Evolutionary conservation across 2,888 invertebrate genomes (phyloP).

Genomic region (Itoplectis maculator): DNA sequence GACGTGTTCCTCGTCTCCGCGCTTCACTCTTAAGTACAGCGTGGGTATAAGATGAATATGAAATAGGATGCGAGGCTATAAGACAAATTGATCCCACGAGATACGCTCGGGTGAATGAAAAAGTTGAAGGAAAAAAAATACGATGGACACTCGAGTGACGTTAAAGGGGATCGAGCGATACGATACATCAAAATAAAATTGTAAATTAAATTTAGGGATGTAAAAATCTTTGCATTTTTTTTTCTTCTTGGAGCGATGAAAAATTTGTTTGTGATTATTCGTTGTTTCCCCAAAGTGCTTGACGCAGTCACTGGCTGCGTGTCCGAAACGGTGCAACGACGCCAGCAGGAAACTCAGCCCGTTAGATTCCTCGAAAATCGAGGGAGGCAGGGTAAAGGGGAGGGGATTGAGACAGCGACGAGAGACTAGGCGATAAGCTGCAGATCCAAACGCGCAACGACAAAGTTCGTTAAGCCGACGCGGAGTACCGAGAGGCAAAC

Average conservation of each 20-base stretch:
- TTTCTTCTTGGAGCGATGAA: neutral
- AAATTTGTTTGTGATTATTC: too few species aligned
- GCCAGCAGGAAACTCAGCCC: slow-evolving; percentile 6
- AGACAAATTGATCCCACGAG: too few species aligned
- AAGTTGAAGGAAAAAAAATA: neutral
- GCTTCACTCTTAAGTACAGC: too few species aligned
- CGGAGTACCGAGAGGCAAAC: slow-evolving; percentile 8
- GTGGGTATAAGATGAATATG: too few species aligned
- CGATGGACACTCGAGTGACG: too few species aligned
- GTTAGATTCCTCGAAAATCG: slow-evolving; percentile 14
- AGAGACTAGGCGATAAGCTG: neutral
- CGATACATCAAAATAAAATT: too few species aligned
- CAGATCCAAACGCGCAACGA: neutral
- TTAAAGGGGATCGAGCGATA: too few species aligned
- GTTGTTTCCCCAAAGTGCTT: neutral
- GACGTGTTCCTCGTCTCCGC: too few species aligned
- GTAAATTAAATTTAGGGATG: too few species aligned
- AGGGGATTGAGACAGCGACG: neutral
- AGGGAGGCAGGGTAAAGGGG: neutral
- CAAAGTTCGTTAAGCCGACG: slow-evolving; percentile 4
- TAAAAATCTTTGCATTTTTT: neutral
- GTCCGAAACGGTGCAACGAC: neutral
- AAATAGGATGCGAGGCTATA: too few species aligned
- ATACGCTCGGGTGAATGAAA: too few species aligned
- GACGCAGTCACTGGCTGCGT: neutral